Base-by-base conservation (phyloP, 2,797 vertebrate genomes). In the Amniataba percoides region DNA sequence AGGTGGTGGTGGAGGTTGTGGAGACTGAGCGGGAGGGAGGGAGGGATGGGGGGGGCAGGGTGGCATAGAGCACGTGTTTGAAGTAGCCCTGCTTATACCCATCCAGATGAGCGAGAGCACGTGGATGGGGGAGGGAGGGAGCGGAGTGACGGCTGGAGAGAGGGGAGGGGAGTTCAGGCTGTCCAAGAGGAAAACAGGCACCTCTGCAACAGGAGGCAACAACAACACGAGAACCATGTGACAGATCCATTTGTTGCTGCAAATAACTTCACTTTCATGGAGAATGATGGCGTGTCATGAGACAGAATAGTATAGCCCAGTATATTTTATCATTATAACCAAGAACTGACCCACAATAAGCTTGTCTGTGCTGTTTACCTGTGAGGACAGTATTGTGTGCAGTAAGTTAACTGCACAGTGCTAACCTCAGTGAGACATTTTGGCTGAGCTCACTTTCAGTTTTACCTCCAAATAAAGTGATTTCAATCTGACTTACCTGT, bases 31-130 rank as follows among this genome's bases (percentile, higher is more conserved):
- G 34, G 27, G 48, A 6, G 66, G 67, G 69, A 70, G 74, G 65
- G 48, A 67, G 85, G 77, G 80, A 4, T 2, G 2, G 2, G 66
- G 67, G 71, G 71, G 74, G 65, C 51, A 69, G 85, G 77, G 80
- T 85, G 88, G 82, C 77, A 84, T 5, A 14, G 61, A 88, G 80
- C 94, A 94, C 90, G 90, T 95, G 94, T 91, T 88, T 69, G 79
- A 85, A 81, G 86, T 87, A 77, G 88, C 83, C 86, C 66, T 52
- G 86, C 83, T 91, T 85, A 87, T 81, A 82, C 78, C 84, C 85
- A 84, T 83, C 82, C 80, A 91, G 92, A 94, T 88, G 84, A 93
- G 83, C 55, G 77, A 82, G 85, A 81, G 83, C 87, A 90, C 90
- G 89, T 84, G 91, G 78, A 84, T 21, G 65, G 64, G 77, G 72